A percentile compares a stretch with the other conserved stretches of the same genome.
These are phyloP conservation scores for Chaetophractus vellerosus DNA, from an alignment of 2,797 vertebrate species.

Conservation along the genomic window DNA sequence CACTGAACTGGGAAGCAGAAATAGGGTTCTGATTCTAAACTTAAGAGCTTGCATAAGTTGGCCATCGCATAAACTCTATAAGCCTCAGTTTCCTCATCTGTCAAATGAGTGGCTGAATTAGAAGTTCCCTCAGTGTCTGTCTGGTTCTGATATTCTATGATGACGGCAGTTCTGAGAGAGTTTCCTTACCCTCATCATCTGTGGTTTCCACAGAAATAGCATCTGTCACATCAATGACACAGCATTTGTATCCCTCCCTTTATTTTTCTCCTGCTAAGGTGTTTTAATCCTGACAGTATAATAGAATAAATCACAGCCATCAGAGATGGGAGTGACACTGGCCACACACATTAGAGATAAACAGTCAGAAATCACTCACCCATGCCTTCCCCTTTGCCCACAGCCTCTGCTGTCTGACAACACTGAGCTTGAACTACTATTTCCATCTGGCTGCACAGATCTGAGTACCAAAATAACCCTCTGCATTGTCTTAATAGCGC, in stretches of 20 bases:
- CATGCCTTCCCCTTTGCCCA: slow-evolving; percentile 79
- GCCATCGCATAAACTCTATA: not conserved
- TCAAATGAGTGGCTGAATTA: not conserved
- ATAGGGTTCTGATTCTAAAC: not conserved
- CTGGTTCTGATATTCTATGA: not conserved
- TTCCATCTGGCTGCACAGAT: slow-evolving; percentile 85
- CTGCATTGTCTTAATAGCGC: slow-evolving; percentile 75
- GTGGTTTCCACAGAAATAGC: slow-evolving; percentile 73
- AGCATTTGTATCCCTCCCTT: slow-evolving; percentile 75
- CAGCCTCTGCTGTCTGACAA: slow-evolving; percentile 83
- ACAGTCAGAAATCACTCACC: slow-evolving; percentile 85
- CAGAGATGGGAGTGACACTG: slow-evolving; percentile 84
- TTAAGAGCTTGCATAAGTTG: not conserved
- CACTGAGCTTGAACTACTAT: slow-evolving; percentile 82
- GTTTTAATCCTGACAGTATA: slow-evolving; percentile 87
- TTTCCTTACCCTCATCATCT: not conserved
- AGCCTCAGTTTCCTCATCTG: slow-evolving; percentile 39
- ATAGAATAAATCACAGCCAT: slow-evolving; percentile 87
- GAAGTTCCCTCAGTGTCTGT: not conserved
- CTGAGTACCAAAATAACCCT: slow-evolving; percentile 76
- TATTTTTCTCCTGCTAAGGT: slow-evolving; percentile 83
- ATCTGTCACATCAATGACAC: slow-evolving; percentile 81
- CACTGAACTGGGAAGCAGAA: not conserved
- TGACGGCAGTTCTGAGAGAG: slow-evolving; percentile 42
- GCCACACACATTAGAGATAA: slow-evolving; percentile 86